Base-by-base conservation (phyloP, 1,140 invertebrate genomes). In the Drosophila elegans region DNA sequence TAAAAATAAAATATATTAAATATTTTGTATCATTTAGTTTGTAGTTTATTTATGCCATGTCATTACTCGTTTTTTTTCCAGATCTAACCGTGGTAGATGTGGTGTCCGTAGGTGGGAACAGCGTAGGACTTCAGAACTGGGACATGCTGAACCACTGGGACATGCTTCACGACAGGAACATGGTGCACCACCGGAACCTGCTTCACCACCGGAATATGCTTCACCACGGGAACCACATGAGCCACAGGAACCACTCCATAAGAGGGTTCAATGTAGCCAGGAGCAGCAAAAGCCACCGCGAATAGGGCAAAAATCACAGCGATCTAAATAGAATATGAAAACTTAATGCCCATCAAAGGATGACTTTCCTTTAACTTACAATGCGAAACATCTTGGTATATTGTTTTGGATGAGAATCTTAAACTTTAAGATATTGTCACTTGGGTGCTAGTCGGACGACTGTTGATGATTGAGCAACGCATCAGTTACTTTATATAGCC, bases 91-190 rank as follows among this genome's bases (percentile, higher is more conserved):
- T 73, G 69, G 55, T 75, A 75, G 61, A 67, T 36, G 10, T 63
- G 71, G 45, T 75, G 73, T 7, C 73, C 73, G 11, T 75, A 75
- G 27, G 27, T 25, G 39, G 52, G 39, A 27, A 74, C 48, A 1
- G 32, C 53, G 21, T 57, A 75, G 45, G 73, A 55, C 73, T 75
- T 75, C 13, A 75, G n/a, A 6, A 75, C 72, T 2, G 73, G 72
- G 0, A 71, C 67, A 41, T 39, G 51, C 32, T 55, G 48, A 6
- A 75, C 72, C 51, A 75, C 71, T 13, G 73, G 72, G 0, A 75
- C 73, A 12, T 68, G 48, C 32, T 68, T 68, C 10, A 69, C 66
- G 0, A 69, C 63, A 0, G 38, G 4, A 3, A 66, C 53, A 7
- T 69, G 38, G 25, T 54, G 53, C 21, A 78, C 52, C 9, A 74